Base-by-base conservation (phyloP, 1,140 invertebrate genomes). In the Elymnias hypermnestra region DNA sequence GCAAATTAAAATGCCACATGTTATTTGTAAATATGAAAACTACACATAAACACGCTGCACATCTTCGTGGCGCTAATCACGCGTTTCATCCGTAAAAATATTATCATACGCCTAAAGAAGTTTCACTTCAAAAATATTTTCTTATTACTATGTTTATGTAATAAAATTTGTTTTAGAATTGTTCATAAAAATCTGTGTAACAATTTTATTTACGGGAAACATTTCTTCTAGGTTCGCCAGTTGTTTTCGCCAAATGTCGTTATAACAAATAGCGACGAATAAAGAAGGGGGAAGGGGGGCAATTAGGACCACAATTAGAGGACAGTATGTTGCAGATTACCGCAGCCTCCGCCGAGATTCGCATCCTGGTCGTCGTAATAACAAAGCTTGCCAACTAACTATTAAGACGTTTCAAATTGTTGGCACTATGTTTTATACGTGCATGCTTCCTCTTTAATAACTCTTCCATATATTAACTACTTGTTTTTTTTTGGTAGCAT, bases 251-350 rank as follows among this genome's bases (percentile, higher is more conserved):
- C 49, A 59, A 51, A 53, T 62, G 57, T 65, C 55, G 46, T 39
- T 57, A 53, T 57, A 70, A 63, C 63, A 62, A 64, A 53, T 33
- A 54, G 52, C 47, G 53, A 46, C 44, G 56, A 70, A 75, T 70
- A 72, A 75, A 73, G 75, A 71, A 67, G 62, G 62, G 62, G 31
- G 43, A 54, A 53, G 43, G 43, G 69, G 71, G 68, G 63, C 79
- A 85, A 86, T 86, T 85, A 86, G 76, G 72, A 71, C 68, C 72
- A 75, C 82, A 86, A 86, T 86, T 85, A 84, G 76, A 72, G 76
- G 82, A 76, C 81, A 83, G 78, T 83, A 70, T 83, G 82, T 83
- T 63, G 67, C 66, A 81, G 78, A 83, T 83, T 85, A 81, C 81
- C 75, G 63, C 68, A 63, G 60, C 48, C 53, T 62, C 65, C 65